Evolutionary conservation across 1,140 invertebrate genomes (phyloP).

Genomic region (Apis florea): DNA sequence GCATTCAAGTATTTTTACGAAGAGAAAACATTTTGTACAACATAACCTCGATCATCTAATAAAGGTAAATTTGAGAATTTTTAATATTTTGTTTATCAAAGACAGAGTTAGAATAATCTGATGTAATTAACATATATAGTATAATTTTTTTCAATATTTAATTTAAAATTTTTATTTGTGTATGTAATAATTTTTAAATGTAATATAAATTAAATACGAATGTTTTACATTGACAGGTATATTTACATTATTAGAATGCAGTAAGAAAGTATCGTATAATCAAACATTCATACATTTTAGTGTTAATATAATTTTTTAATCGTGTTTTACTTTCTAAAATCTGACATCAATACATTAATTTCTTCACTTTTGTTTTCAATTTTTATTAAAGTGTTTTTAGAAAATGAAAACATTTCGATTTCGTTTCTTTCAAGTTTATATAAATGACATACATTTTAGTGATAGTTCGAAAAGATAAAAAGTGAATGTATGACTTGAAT

Average conservation of each 20-base stretch:
- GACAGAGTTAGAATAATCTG: not conserved
- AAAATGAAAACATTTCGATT: not conserved
- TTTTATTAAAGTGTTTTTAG: not conserved
- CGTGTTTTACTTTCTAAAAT: not conserved
- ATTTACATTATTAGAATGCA: slow-evolving; percentile 16
- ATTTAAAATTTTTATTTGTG: not conserved
- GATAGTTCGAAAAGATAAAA: slow-evolving; percentile 14
- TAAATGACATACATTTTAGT: slow-evolving; percentile 41
- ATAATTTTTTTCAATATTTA: too few relatives aligned
- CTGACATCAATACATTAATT: not conserved
- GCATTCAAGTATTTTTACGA: not conserved
- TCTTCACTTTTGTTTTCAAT: not conserved
- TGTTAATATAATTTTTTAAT: not conserved
- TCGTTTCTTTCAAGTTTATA: not conserved
- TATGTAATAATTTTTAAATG: not conserved
- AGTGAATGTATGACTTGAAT: slow-evolving; percentile 44
- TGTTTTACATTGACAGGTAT: slow-evolving; percentile 22
- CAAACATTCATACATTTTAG: not conserved
- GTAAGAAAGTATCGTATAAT: not conserved
- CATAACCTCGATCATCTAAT: slow-evolving; percentile 52
- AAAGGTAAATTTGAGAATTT: slow-evolving; percentile 42
- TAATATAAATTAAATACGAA: not conserved
- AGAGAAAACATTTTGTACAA: slow-evolving; percentile 16
- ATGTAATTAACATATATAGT: not conserved
- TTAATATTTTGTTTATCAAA: not conserved